Evolutionary conservation across 2,797 vertebrate species (phyloP).

Genomic region (Luscinia megarhynchos): DNA sequence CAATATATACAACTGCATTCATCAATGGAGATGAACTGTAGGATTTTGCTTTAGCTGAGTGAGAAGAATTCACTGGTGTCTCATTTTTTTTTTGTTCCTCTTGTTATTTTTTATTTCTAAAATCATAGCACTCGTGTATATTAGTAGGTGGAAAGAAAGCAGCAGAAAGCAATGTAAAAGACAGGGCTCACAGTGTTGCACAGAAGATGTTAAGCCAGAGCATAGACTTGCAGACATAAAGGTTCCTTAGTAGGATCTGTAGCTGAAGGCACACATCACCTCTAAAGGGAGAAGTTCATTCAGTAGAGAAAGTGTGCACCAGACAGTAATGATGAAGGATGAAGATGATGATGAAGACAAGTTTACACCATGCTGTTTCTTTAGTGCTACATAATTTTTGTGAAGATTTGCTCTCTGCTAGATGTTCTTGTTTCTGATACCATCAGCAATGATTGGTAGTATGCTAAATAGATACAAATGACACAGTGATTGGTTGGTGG

Average conservation of each 20-base stretch:
- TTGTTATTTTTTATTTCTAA: not conserved
- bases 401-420: not conserved
- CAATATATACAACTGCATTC: not conserved
- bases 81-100: not conserved
- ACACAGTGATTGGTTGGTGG: not conserved
- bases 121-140: not conserved
- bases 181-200: not conserved
- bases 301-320: not conserved
- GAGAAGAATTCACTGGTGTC: not conserved
- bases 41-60: not conserved
- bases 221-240: not conserved
- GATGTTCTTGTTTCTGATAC: not conserved
- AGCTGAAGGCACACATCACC: not conserved
- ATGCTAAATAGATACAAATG: not conserved
- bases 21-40: not conserved
- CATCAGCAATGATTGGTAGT: not conserved
- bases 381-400: not conserved
- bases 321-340: not conserved
- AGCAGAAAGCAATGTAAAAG: not conserved
- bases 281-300: not conserved
- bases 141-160: not conserved
- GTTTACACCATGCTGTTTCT: not conserved
- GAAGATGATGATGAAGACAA: not conserved
- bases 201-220: not conserved
- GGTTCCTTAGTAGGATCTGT: not conserved